phyloP scores from a whole-genome alignment of 2,113 vertebrate genomes.

The Dascyllus trimaculatus region DNA sequence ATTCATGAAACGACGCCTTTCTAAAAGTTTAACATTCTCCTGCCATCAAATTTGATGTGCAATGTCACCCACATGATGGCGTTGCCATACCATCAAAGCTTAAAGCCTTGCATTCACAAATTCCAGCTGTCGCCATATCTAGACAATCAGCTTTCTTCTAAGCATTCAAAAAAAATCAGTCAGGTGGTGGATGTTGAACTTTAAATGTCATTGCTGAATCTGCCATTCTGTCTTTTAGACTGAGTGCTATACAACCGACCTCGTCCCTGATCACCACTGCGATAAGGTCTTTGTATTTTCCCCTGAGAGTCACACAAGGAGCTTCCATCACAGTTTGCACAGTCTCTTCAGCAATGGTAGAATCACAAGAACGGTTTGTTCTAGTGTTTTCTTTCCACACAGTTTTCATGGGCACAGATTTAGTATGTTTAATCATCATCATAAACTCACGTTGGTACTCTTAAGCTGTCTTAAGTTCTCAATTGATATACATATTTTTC shows the following conservation, averaged over 20 bases:
- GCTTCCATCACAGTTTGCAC: constrained; percentile 25
- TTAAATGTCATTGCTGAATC: constrained; percentile 72
- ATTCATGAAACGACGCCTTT: neutral
- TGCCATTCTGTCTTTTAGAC: constrained; percentile 56
- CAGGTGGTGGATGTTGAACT: constrained; percentile 60
- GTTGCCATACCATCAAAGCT: constrained; percentile 6
- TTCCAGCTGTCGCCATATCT: constrained; percentile 36
- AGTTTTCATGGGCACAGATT: too few species aligned
- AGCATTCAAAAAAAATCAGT: constrained; percentile 41
- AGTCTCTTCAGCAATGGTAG: neutral
- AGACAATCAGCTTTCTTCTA: constrained; percentile 34
- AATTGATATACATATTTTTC: too few species aligned
- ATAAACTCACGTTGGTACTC: neutral
- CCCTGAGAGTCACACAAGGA: neutral
- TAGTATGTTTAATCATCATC: neutral
- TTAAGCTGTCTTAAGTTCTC: neutral
- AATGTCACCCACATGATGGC: neutral
- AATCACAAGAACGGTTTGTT: neutral
- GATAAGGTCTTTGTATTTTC: constrained; percentile 48
- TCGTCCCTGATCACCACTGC: constrained; percentile 14
- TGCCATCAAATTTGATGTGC: neutral
- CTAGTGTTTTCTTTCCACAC: too few species aligned
- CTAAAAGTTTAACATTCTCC: neutral
- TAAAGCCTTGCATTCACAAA: constrained; percentile 27
- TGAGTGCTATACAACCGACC: constrained; percentile 13